Base-by-base conservation (phyloP, 2,113 vertebrate genomes). In the Stigmatopora argus region DNA sequence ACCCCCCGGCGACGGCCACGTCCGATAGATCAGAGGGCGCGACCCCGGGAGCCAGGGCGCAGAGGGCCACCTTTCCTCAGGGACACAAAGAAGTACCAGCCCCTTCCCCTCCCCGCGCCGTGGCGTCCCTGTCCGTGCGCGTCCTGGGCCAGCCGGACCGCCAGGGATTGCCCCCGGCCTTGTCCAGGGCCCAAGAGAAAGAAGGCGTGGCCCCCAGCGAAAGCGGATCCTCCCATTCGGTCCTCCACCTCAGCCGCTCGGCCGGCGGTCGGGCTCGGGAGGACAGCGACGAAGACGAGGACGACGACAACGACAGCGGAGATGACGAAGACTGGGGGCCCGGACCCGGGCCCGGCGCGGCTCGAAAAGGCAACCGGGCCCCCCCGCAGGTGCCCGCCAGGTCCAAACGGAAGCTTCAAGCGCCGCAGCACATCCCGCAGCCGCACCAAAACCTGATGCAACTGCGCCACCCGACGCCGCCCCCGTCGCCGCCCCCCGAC, bases 371-470 rank as follows among this genome's bases (percentile, higher is more conserved):
- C 11, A 78, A 77, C 55, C 74, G 59, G 41, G 73, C 48, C 0
- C 75, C 80, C n/a, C 72, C 79, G 62, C 84, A 82, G 77, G 72
- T 83, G 60, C 75, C 81, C 23, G 66, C 77, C 5, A 79, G 90
- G 35, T 91, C 90, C 57, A 83, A 89, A 51, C 89, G 91, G 62
- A 91, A 92, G 73, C 90, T 89, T 63, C 91, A 90, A 61, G 90
- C 86, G 19, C 91, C 90, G 1, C 90, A 91, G 73, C 91, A 92
- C 82, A 91, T 91, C 77, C 90, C 90, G 44, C 89, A 87, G 73
- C 79, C 71, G 13, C 87, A 84, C 35, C 89, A 89, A 72, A 87
- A 83, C 8, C 86, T 89, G 11, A 82, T 91, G 82, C 91, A 90
- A 71, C 86, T 90, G 26, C 87, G 89, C 55, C 90, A 91, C 64